Evolutionary conservation across 2,113 vertebrate genomes (phyloP), one percentile per base, ranked within the genome.

Genomic region (Antechinus flavipes): DNA sequence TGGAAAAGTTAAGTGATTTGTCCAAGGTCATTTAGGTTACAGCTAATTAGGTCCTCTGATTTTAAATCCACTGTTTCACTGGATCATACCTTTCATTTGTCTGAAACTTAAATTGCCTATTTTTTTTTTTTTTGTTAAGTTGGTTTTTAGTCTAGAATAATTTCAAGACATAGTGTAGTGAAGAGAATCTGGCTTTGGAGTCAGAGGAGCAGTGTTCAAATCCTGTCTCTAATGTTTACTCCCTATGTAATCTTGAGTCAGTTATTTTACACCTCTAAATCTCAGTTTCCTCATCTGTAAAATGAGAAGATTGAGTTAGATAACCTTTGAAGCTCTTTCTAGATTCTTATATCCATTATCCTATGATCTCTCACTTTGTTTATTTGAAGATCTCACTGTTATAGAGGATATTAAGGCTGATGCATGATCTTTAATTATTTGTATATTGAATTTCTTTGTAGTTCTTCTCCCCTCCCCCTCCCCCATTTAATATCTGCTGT

Each of bases 321-420:
- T 84, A 1, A 7, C n/a, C n/a, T 84, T 84, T 84, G 19, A 84
- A 42, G 68, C 5, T 84, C 68, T 42, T 84, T 84, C n/a, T 42
- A 84, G n/a, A 35, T 7, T 84, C 19, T 68, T 68, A 68, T 0
- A 35, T 68, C 19, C 35, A 84, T 84, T 35, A 42, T 84, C 68
- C n/a, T 23, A 84, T 8, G 19, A 6, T 22, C 35, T 42, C n/a
- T 22, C 35, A 42, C n/a, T 42, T 84, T 84, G 22, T 84, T 42
- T 84, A 84, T 97, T 97, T 84, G 49, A 94, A 95, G 95, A 89
- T 54, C 2, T 92, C 54, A 89, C 2, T 84, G 23, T 55, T 50
- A 0, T 55, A 27, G 49, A 91, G 68, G 12, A 55, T 89, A 26
- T 94, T 91, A 90, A 93, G n/a, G 55, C 89, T 50, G 68, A 92